Percentiles rank a stretch among this genome's conserved stretches.
phyloP scores from a whole-genome alignment of 2,113 vertebrate species.

The Numida meleagris region DNA sequence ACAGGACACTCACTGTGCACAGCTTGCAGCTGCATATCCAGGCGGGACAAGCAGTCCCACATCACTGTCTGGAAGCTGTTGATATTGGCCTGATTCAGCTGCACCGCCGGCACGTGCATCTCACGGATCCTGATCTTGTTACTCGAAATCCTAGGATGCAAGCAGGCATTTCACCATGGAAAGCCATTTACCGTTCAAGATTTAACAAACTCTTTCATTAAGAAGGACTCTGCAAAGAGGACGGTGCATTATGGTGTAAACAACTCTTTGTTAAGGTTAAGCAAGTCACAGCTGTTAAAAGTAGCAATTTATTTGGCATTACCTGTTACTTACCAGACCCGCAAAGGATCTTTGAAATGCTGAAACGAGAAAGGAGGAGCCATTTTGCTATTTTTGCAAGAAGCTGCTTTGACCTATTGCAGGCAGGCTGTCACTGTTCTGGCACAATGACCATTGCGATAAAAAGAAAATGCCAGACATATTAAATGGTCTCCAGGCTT shows the following conservation, averaged over 20 bases:
- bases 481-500: constrained; percentile 7
- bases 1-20: background rate
- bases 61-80: accelerated
- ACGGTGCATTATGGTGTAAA: background rate
- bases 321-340: background rate
- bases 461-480: constrained; percentile 7
- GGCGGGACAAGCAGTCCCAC: accelerated
- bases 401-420: background rate
- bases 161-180: background rate
- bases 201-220: background rate
- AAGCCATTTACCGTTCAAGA: background rate
- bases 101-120: accelerated
- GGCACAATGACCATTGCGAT: accelerated
- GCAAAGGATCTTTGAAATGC: background rate
- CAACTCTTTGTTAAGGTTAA: background rate
- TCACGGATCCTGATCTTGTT: accelerated
- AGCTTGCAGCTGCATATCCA: accelerated
- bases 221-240: background rate
- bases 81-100: accelerated
- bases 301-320: background rate
- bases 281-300: background rate
- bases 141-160: background rate
- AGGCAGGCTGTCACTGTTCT: background rate
- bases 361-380: background rate
- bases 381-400: background rate